Evolutionary conservation across 2,888 invertebrate genomes (phyloP).

Genomic region (Ischnura elegans): DNA sequence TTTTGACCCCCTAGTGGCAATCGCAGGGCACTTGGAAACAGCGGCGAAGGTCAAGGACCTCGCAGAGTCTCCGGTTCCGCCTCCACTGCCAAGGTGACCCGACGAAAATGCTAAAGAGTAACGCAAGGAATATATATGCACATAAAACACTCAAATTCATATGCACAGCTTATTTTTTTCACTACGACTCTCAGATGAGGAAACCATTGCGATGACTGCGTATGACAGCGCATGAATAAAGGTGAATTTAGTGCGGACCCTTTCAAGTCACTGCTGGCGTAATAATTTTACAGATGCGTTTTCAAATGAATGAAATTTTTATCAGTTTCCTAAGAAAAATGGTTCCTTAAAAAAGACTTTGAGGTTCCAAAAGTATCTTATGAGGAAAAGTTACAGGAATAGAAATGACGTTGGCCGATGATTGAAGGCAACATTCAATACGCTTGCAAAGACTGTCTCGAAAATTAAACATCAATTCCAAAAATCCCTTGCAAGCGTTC

Average conservation of each 20-base stretch:
- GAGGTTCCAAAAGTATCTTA: no score
- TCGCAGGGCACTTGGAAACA: not conserved
- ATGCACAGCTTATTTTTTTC: not conserved
- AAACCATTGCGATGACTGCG: not conserved
- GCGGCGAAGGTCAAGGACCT: not conserved
- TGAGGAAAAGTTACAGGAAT: no score
- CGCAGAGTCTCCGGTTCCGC: not conserved
- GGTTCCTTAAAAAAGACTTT: no score
- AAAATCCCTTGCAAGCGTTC: no score
- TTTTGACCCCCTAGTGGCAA: not conserved
- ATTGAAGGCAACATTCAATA: no score
- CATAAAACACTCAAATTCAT: not conserved
- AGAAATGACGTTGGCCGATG: no score
- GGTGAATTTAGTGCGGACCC: not conserved
- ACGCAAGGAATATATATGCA: not conserved
- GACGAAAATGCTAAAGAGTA: not conserved
- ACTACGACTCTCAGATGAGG: not conserved
- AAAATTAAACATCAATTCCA: no score
- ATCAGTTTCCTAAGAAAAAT: no score
- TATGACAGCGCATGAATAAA: not conserved
- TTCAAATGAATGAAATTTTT: no score
- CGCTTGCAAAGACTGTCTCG: no score
- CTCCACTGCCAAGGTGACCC: not conserved
- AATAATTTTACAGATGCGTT: no score
- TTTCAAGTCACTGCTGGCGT: not conserved